A percentile compares a stretch with the other conserved stretches of the same genome.
These are phyloP conservation scores for Accipiter virgatus DNA, from an alignment of 2,113 vertebrate genomes.

Conservation along the genomic window DNA sequence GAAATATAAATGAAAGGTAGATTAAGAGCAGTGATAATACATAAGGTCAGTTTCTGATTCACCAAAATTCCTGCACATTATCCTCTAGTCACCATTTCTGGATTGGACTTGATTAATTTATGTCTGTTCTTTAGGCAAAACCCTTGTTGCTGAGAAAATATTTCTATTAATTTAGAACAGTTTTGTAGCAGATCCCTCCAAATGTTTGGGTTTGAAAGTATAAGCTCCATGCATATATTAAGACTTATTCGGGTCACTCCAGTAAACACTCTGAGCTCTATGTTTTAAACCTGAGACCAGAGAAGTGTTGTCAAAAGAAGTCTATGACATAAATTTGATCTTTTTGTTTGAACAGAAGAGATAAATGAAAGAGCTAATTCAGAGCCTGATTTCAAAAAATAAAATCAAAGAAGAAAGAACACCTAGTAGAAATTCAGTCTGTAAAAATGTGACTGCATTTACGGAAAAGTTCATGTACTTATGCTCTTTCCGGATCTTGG, in stretches of 20 bases:
- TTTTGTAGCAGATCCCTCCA: neutral
- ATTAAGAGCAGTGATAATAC: neutral
- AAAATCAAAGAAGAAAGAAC: neutral
- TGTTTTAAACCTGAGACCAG: neutral
- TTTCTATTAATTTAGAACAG: neutral
- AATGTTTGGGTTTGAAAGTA: neutral
- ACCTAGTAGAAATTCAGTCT: neutral
- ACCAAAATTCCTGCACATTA: neutral
- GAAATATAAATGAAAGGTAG: neutral
- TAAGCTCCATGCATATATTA: neutral
- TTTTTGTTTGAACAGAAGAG: neutral
- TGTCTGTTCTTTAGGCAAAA: neutral
- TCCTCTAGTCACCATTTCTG: neutral
- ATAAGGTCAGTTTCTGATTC: neutral
- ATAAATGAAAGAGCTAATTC: neutral
- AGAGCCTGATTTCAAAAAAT: neutral
- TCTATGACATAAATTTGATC: neutral
- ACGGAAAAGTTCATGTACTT: neutral
- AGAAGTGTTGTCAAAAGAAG: neutral
- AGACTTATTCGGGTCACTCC: neutral
- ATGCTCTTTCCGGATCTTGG: neutral
- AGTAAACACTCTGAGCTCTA: neutral
- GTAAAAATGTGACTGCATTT: neutral
- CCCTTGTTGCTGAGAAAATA: neutral
- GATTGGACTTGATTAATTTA: neutral